phyloP scores from a whole-genome alignment of 2,797 vertebrate genomes.

The Anableps anableps region DNA sequence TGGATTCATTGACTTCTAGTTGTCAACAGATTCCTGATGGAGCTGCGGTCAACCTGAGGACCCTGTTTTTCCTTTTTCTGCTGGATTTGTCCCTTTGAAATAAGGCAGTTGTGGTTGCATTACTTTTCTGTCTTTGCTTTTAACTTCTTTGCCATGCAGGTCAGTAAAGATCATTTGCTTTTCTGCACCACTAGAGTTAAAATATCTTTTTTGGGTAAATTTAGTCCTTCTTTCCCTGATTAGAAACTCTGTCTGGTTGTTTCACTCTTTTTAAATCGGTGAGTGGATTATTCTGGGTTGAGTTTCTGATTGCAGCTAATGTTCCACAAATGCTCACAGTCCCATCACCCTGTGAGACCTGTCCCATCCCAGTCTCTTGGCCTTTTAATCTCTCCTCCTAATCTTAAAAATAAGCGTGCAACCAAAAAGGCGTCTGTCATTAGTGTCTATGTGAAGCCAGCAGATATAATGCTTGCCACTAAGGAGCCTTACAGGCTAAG shows the following conservation, averaged over 20 bases:
- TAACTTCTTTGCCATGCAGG: neutral
- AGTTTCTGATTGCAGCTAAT: neutral
- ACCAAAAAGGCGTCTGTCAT: neutral
- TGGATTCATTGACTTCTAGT: neutral
- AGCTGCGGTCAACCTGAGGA: no score
- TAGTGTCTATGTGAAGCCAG: neutral
- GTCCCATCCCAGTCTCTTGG: slow-evolving; percentile 1
- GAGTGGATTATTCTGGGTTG: neutral
- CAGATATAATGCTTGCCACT: neutral
- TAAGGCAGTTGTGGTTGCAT: neutral
- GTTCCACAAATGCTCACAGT: neutral
- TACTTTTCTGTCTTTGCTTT: neutral
- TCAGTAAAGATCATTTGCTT: neutral
- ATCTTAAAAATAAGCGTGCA: neutral
- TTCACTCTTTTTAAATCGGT: neutral
- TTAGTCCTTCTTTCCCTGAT: neutral
- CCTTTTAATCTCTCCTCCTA: slow-evolving; percentile 32
- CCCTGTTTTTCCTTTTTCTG: neutral
- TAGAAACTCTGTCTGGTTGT: neutral
- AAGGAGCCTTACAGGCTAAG: slow-evolving; percentile 43
- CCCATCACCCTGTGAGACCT: neutral
- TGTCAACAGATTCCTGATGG: neutral
- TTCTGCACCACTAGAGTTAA: neutral
- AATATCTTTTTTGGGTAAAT: neutral
- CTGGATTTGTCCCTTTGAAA: neutral